These are phyloP conservation scores for Gorsachius magnificus DNA, from an alignment of 2,797 vertebrate species.

Conservation along the genomic window DNA sequence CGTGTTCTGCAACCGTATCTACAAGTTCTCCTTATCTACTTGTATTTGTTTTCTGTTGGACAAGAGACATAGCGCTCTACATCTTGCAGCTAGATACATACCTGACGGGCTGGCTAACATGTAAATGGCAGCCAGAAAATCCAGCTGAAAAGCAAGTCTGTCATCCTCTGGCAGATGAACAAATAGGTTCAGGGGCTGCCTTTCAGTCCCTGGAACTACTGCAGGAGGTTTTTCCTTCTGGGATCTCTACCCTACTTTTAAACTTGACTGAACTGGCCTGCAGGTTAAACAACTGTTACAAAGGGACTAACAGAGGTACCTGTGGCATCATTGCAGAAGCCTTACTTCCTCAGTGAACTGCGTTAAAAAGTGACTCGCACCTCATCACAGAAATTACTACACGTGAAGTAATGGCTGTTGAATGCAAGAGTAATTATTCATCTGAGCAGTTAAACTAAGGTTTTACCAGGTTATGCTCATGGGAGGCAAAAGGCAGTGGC, in stretches of 20 bases:
- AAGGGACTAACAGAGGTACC: not conserved
- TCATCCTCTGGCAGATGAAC: not conserved
- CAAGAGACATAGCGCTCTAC: not conserved
- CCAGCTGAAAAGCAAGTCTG: not conserved
- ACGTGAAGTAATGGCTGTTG: not conserved
- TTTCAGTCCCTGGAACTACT: not conserved
- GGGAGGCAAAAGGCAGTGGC: not conserved
- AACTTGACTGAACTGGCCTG: not conserved
- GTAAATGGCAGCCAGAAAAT: not conserved
- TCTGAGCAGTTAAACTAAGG: not conserved
- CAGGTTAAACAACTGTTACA: not conserved
- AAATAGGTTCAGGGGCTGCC: not conserved
- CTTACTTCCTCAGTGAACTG: not conserved
- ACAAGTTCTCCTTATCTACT: not conserved
- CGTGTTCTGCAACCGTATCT: not conserved
- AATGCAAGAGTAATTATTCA: not conserved
- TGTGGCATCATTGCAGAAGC: not conserved
- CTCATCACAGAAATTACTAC: not conserved
- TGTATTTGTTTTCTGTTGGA: not conserved
- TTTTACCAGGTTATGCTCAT: not conserved
- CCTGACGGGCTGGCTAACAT: not conserved
- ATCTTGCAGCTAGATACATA: not conserved
- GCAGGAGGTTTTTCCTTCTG: not conserved
- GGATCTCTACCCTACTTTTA: not conserved
- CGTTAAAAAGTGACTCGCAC: not conserved